These are phyloP conservation scores for Epirrita christyi DNA, from an alignment of 2,888 invertebrate genomes.

Conservation along the genomic window DNA sequence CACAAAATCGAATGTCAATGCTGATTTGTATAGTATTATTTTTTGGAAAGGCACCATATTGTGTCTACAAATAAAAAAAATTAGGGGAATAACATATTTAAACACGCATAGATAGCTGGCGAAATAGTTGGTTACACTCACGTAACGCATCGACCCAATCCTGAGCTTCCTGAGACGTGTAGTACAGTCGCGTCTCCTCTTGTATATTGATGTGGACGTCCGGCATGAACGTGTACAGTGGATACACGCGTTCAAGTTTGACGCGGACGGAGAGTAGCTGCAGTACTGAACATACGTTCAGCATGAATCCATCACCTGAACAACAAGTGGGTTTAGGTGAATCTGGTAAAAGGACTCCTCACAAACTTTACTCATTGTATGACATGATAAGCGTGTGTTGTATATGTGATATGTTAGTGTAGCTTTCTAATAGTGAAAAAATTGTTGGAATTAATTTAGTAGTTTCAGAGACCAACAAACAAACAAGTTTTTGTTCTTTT, in stretches of 20 bases:
- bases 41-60: too few relatives aligned
- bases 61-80: too few relatives aligned
- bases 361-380: neutral
- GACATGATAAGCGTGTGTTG: neutral
- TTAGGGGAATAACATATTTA: neutral
- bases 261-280: slow-evolving; percentile 96
- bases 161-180: slow-evolving; percentile 91
- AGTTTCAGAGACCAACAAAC: too few relatives aligned
- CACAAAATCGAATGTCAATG: too few relatives aligned
- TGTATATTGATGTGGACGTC: slow-evolving; percentile 89
- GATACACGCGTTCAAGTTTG: slow-evolving; percentile 95
- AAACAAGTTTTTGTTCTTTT: too few relatives aligned
- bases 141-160: slow-evolving; percentile 89
- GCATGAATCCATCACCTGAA: slow-evolving; percentile 96
- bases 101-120: neutral
- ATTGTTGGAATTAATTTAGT: too few relatives aligned
- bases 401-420: too few relatives aligned
- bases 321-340: neutral
- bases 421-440: too few relatives aligned
- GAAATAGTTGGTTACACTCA: slow-evolving; percentile 60
- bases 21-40: too few relatives aligned
- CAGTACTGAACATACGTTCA: slow-evolving; percentile 95
- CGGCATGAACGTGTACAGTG: slow-evolving; percentile 94
- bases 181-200: slow-evolving; percentile 93
- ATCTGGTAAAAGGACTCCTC: neutral